A percentile compares a stretch with the other conserved stretches of the same genome.
These are phyloP conservation scores for Cebus imitator DNA, from an alignment of 2,113 vertebrate species.

Conservation along the genomic window DNA sequence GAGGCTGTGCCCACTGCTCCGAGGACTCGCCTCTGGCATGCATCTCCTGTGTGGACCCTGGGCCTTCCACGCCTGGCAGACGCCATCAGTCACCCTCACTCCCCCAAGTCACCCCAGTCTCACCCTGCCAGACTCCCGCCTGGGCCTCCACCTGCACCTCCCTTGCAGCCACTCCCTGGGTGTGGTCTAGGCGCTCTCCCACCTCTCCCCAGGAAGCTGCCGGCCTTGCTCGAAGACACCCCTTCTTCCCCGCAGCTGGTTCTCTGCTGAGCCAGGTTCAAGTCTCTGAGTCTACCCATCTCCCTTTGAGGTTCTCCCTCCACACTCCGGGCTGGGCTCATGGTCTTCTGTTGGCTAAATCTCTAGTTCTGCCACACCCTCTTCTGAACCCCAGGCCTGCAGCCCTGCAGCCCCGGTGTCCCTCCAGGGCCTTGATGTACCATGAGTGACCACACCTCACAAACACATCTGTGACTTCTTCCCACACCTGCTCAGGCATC, in stretches of 20 bases:
- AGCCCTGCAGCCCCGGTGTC: neutral
- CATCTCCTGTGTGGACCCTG: no score
- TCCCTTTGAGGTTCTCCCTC: neutral
- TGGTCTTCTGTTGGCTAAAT: neutral
- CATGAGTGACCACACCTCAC: no score
- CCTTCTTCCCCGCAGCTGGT: neutral
- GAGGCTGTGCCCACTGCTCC: neutral
- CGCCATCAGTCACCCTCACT: neutral
- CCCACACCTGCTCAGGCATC: no score
- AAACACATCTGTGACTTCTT: no score
- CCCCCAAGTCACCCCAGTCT: neutral
- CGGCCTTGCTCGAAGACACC: neutral
- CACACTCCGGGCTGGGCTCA: fast-evolving
- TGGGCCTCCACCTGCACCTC: neutral
- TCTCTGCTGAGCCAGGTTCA: neutral
- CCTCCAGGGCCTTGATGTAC: no score
- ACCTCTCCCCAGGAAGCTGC: neutral
- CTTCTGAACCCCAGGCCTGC: neutral
- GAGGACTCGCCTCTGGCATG: neutral
- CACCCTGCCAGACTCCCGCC: no score
- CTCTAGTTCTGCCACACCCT: neutral
- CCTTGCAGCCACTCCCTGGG: neutral
- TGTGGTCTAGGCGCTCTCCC: neutral
- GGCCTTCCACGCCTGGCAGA: neutral
- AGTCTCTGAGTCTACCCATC: neutral